Percentiles rank a stretch among this genome's conserved stretches.
These are phyloP conservation scores for Eupithecia abbreviata DNA, from an alignment of 2,888 invertebrate genomes.

Conservation along the genomic window DNA sequence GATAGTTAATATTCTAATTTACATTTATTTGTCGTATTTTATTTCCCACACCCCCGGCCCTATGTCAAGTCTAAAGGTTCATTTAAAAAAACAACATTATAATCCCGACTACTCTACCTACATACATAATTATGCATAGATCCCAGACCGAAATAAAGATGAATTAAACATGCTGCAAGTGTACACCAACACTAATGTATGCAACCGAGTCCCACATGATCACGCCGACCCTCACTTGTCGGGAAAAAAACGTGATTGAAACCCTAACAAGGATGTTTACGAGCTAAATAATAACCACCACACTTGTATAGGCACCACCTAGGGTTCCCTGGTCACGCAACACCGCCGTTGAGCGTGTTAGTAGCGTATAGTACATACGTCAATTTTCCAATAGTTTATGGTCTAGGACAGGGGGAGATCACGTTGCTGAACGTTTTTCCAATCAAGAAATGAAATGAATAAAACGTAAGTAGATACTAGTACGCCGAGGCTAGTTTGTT, in stretches of 20 bases:
- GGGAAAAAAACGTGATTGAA: not conserved
- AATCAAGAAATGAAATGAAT: not conserved
- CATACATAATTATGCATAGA: not conserved
- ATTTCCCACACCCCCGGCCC: too few relatives aligned
- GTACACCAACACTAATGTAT: not conserved
- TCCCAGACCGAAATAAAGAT: not conserved
- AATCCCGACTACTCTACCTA: too few relatives aligned
- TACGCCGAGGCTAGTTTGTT: not conserved
- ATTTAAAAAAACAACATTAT: too few relatives aligned
- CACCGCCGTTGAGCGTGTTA: not conserved
- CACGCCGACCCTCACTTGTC: not conserved
- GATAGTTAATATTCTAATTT: too few relatives aligned
- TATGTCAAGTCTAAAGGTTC: too few relatives aligned
- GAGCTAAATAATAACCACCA: not conserved
- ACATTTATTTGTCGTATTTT: too few relatives aligned
- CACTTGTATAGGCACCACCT: not conserved
- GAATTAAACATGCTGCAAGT: not conserved
- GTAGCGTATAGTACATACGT: not conserved
- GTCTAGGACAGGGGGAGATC: not conserved
- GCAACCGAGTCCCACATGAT: not conserved
- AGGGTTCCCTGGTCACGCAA: not conserved
- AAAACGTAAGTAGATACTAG: not conserved
- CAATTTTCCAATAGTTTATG: conserved; percentile 7
- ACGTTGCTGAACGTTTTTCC: conserved; percentile 1
- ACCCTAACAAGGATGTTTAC: not conserved